Evolutionary conservation across 1,140 invertebrate species (phyloP).

Genomic region (Olivierus martensii): DNA sequence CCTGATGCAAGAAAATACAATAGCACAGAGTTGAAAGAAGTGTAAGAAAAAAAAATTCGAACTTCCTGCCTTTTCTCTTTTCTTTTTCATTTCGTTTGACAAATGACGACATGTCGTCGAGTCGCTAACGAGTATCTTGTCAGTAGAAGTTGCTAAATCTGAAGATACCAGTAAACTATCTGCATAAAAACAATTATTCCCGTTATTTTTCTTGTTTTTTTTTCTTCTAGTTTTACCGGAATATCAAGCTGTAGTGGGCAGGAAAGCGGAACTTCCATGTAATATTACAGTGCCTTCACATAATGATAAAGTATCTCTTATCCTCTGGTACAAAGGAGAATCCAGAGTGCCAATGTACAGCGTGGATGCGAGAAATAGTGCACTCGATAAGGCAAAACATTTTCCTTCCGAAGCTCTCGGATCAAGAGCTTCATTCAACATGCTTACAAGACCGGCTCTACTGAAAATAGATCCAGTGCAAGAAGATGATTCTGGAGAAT

Average conservation of each 20-base stretch:
- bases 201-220: not conserved
- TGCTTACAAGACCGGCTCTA: constrained; percentile 26
- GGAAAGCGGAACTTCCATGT: constrained; percentile 62
- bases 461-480: constrained; percentile 66
- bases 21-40: no score
- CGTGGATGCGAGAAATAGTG: constrained; percentile 18
- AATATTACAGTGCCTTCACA: constrained; percentile 56
- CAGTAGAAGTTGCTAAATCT: no score
- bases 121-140: no score
- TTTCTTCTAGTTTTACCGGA: constrained; percentile 10
- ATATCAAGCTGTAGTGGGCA: constrained; percentile 48
- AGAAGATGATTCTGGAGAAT: constrained; percentile 67
- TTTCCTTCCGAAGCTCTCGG: constrained; percentile 13
- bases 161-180: no score
- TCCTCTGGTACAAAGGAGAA: constrained; percentile 73
- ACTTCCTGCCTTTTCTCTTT: no score
- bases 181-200: not conserved
- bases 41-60: no score
- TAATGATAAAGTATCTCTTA: constrained; percentile 74
- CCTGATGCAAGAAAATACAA: no score
- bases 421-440: constrained; percentile 18
- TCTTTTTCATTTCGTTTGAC: no score
- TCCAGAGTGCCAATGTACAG: constrained; percentile 74
- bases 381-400: constrained; percentile 19
- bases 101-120: no score